Percentiles rank a stretch among this genome's conserved stretches.
Conservation (phyloP, 2,113 vertebrate species). For the Chauna torquata region DNA sequence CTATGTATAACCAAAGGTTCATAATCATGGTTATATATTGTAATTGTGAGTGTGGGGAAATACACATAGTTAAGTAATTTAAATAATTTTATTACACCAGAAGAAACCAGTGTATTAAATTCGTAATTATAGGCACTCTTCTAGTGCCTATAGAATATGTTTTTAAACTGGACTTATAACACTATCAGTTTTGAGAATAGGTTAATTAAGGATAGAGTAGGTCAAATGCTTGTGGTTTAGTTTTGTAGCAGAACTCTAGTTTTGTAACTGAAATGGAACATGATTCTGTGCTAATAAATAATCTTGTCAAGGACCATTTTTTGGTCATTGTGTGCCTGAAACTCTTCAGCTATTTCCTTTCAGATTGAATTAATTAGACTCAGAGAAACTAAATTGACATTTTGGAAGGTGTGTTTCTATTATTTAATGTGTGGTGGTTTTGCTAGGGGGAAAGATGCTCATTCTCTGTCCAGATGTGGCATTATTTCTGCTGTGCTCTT, state of each 20-base stretch:
- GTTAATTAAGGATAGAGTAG: background rate
- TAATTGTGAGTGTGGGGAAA: conserved; percentile 13
- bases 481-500: conserved; percentile 92
- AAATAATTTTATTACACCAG: too few species aligned
- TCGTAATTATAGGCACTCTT: background rate
- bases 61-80: background rate
- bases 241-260: conserved; percentile 57
- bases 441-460: conserved; percentile 94
- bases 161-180: conserved; percentile 19
- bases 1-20: conserved; percentile 17
- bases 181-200: background rate
- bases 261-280: conserved; percentile 57
- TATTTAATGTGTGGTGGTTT: conserved; percentile 69
- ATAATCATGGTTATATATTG: background rate
- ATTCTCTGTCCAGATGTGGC: conserved; percentile 98
- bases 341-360: conserved; percentile 70
- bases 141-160: background rate
- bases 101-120: background rate
- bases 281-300: conserved; percentile 68
- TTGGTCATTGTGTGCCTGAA: conserved; percentile 53
- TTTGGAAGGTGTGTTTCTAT: conserved; percentile 68
- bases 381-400: conserved; percentile 58
- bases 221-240: conserved; percentile 56
- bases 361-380: conserved; percentile 74
- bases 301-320: conserved; percentile 72